These are phyloP conservation scores for Heterocephalus glaber DNA, from an alignment of 2,113 vertebrate species.

Conservation along the genomic window DNA sequence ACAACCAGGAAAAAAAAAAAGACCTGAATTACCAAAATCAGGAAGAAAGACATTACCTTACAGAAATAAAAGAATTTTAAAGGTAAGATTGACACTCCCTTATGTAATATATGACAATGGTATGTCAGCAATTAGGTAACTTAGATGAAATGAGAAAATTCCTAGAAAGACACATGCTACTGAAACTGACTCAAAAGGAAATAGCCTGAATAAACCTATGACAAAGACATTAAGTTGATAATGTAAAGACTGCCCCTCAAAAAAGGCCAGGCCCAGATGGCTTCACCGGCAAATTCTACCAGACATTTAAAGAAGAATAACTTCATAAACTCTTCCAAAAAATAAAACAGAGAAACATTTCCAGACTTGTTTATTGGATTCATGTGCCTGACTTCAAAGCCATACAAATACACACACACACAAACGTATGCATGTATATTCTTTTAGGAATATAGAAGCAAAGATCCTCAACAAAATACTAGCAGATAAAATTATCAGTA, in stretches of 20 bases:
- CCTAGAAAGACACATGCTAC: background rate
- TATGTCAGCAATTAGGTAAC: background rate
- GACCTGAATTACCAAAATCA: background rate
- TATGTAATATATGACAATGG: background rate
- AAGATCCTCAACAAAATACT: background rate
- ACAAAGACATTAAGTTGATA: background rate
- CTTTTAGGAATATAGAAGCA: background rate
- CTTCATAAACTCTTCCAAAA: background rate
- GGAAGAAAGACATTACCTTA: background rate
- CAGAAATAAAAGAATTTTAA: background rate
- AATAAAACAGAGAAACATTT: background rate
- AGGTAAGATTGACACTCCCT: background rate
- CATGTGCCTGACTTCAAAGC: background rate
- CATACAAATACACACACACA: background rate
- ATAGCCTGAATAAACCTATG: background rate
- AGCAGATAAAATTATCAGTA: background rate
- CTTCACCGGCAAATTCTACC: background rate
- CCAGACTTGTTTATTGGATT: background rate
- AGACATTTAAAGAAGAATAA: background rate
- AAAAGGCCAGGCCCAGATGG: background rate
- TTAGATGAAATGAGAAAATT: background rate
- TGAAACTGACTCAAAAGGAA: background rate
- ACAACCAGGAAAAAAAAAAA: background rate
- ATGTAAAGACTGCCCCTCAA: background rate
- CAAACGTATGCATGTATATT: background rate